Base-by-base conservation (phyloP, 2,113 vertebrate species). In the Pteronura brasiliensis region DNA sequence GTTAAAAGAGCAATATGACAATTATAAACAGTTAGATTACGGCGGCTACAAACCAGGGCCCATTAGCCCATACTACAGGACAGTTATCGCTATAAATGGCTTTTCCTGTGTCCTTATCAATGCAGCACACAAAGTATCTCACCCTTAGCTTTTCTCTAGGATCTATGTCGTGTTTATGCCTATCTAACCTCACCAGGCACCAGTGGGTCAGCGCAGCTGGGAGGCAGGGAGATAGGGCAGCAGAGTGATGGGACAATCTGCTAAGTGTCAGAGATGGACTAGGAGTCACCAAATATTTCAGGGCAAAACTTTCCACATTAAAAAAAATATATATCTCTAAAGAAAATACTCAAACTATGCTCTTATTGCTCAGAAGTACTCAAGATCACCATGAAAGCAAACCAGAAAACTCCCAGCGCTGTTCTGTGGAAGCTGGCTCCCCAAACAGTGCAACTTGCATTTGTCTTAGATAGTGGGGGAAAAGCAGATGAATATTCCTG, bases 81-180 rank as follows among this genome's bases (percentile, higher is more conserved):
- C 67, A 97, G 98, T 98, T 98, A 98, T 98, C 99, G 17, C 98
- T 93, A 94, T 96, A 98, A 98, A 98, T 98, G 99, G 98, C 98
- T 99, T 98, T 98, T 99, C 99, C 98, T 98, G 98, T 94, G 98
- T 90, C 98, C 98, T 99, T 99, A 99, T 99, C 99, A 98, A 98
- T 14, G 97, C 94, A 14, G 97, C 55, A 94, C 98, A 99, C 98
- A 99, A 98, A 98, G 98, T 97, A 97, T 93, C 97, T 98, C 91
- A 96, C 98, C 97, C 98, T 84, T 94, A 84, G 98, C 98, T 96
- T 94, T 97, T 71, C 98, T 96, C 98, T 96, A 13, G 97, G 98
- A 98, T 98, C 97, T 99, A 98, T 93, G 88, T 94, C 79, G 89
- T 98, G 98, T 98, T 98, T 98, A 94, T 17, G 49, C 97, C 98